Percentiles rank a stretch among this genome's conserved stretches.
These are phyloP conservation scores for Fulmarus glacialis DNA, from an alignment of 2,113 vertebrate species.

Conservation along the genomic window DNA sequence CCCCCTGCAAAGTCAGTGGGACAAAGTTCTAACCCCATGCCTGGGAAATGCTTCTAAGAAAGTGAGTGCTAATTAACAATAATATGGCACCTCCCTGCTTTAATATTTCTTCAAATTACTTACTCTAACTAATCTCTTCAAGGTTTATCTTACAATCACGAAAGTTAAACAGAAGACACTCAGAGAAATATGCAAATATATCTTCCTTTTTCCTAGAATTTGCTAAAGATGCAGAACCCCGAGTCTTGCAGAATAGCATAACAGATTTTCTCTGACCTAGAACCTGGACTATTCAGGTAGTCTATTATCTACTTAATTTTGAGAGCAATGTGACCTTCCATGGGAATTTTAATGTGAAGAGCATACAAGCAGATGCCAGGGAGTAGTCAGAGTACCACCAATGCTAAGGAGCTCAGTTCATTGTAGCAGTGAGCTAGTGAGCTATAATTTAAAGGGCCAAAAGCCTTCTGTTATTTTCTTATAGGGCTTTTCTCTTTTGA, in stretches of 20 bases:
- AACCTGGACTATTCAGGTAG: background rate
- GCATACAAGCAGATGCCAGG: background rate
- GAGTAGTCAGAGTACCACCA: background rate
- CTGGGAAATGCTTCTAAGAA: background rate
- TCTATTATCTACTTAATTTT: background rate
- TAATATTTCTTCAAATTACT: background rate
- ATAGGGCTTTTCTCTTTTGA: slow-evolving; percentile 35
- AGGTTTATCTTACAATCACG: background rate
- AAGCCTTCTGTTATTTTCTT: slow-evolving; percentile 63
- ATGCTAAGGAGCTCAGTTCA: background rate
- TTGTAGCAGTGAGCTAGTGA: background rate
- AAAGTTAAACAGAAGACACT: background rate
- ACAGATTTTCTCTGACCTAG: background rate
- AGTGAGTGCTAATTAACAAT: background rate
- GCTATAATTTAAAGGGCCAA: slow-evolving; percentile 62
- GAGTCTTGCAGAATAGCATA: background rate
- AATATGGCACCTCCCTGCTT: background rate
- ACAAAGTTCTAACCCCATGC: background rate
- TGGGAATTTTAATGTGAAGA: background rate
- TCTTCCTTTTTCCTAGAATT: background rate
- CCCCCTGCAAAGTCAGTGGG: background rate
- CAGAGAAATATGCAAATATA: background rate
- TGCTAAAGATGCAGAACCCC: background rate
- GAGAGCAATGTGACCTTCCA: background rate
- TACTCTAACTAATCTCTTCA: background rate